A percentile compares a stretch with the other conserved stretches of the same genome.
Evolutionary conservation across 2,113 vertebrate genomes (phyloP).

Genomic region (Ailurus styani): DNA sequence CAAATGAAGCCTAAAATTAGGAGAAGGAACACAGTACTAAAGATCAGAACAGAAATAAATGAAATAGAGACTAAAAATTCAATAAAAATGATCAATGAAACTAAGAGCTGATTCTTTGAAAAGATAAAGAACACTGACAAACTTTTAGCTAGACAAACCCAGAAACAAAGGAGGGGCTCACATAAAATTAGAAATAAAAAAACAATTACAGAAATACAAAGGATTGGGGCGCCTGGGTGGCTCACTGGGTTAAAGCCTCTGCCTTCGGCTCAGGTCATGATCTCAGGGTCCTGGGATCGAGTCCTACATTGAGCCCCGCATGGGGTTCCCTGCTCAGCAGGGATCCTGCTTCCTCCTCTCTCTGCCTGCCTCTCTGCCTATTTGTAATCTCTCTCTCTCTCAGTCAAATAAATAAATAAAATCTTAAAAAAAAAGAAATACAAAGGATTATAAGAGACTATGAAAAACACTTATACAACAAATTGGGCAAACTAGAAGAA

Average conservation of each 20-base stretch:
- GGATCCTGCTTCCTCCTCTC: too few species aligned
- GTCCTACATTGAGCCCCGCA: too few species aligned
- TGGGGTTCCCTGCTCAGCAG: too few species aligned
- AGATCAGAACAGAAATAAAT: neutral
- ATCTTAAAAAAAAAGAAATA: too few species aligned
- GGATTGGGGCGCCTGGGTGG: too few species aligned
- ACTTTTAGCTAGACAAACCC: neutral
- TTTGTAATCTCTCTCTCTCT: too few species aligned
- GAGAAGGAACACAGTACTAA: neutral
- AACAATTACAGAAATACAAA: neutral
- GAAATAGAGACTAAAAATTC: neutral
- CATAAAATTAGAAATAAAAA: neutral
- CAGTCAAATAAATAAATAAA: too few species aligned
- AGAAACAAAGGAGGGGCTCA: neutral
- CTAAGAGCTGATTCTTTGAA: neutral
- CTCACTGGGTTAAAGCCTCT: too few species aligned
- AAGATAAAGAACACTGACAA: neutral
- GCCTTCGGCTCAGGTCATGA: too few species aligned
- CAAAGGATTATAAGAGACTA: neutral
- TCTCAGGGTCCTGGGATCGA: too few species aligned
- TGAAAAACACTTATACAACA: neutral
- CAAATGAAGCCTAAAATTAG: neutral
- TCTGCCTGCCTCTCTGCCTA: too few species aligned
- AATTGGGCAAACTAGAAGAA: neutral
- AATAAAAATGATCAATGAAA: neutral